A percentile compares a stretch with the other conserved stretches of the same genome.
Conservation (phyloP, 2,797 vertebrate genomes). For the Xenops minutus region DNA sequence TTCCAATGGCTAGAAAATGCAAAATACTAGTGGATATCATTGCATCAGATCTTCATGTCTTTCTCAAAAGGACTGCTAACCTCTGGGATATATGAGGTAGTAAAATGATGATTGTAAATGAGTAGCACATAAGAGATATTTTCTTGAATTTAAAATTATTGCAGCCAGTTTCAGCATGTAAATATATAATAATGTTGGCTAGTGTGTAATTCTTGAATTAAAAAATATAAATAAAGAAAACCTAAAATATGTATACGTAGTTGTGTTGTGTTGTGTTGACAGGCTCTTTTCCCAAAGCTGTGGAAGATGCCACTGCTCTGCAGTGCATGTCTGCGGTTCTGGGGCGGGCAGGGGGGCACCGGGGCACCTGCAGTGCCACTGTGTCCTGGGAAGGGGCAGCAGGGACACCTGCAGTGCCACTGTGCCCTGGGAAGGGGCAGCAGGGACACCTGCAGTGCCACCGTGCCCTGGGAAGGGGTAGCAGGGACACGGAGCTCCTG, state of each 20-base stretch:
- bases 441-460: no score
- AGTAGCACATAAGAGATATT: constrained; percentile 87
- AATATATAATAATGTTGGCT: constrained; percentile 87
- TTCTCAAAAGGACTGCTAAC: constrained; percentile 82
- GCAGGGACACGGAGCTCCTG: neutral
- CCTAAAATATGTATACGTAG: constrained; percentile 67
- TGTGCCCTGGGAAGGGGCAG: neutral
- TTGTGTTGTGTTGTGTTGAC: constrained; percentile 49
- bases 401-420: rapidly evolving
- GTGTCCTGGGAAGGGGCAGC: neutral
- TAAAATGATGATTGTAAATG: constrained; percentile 83
- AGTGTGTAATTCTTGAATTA: constrained; percentile 87
- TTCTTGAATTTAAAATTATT: constrained; percentile 86
- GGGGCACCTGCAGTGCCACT: neutral
- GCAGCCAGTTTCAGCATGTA: constrained; percentile 88
- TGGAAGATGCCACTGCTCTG: neutral
- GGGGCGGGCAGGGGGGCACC: neutral
- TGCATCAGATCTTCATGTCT: constrained; percentile 80
- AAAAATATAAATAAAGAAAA: constrained; percentile 86
- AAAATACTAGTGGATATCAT: constrained; percentile 80
- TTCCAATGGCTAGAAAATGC: constrained; percentile 79
- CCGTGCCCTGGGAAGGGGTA: no score
- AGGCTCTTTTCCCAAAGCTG: neutral
- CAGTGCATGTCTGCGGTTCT: neutral
- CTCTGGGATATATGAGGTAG: constrained; percentile 79